phyloP scores from a whole-genome alignment of 2,888 invertebrate species.

The Ennomos erosarius region DNA sequence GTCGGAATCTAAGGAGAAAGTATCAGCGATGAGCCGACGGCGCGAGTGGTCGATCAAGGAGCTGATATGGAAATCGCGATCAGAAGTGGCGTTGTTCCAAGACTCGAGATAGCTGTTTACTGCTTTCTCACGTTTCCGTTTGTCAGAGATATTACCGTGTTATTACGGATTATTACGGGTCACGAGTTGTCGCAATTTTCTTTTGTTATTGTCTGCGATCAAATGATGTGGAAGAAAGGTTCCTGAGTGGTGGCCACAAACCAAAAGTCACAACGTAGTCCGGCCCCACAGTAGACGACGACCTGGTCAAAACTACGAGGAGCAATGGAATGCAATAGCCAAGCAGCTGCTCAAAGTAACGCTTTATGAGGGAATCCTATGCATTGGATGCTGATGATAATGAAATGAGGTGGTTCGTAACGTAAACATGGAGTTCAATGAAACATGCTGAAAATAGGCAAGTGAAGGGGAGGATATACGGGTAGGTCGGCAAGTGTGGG shows the following conservation, averaged over 20 bases:
- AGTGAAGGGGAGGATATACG: constrained; percentile 17
- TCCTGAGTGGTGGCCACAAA: no score
- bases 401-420: constrained; percentile 16
- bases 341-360: no score
- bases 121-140: constrained; percentile 51
- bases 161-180: constrained; percentile 45
- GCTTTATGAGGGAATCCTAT: no score
- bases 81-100: constrained; percentile 19
- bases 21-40: constrained; percentile 30
- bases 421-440: constrained; percentile 12
- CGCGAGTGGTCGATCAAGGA: constrained; percentile 54
- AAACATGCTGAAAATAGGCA: constrained; percentile 2
- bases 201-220: constrained; percentile 20
- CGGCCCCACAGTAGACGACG: no score
- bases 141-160: constrained; percentile 29
- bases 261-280: no score
- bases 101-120: constrained; percentile 20
- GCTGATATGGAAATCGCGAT: constrained; percentile 37
- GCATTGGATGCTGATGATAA: background rate
- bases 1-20: constrained; percentile 65
- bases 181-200: constrained; percentile 33
- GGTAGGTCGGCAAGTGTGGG: constrained; percentile 31
- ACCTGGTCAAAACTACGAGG: no score
- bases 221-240: no score
- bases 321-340: no score